Evolutionary conservation across 35 echinoderm and acorn worm species (phyloP).

Genomic region (Heliocidaris tuberculata): DNA sequence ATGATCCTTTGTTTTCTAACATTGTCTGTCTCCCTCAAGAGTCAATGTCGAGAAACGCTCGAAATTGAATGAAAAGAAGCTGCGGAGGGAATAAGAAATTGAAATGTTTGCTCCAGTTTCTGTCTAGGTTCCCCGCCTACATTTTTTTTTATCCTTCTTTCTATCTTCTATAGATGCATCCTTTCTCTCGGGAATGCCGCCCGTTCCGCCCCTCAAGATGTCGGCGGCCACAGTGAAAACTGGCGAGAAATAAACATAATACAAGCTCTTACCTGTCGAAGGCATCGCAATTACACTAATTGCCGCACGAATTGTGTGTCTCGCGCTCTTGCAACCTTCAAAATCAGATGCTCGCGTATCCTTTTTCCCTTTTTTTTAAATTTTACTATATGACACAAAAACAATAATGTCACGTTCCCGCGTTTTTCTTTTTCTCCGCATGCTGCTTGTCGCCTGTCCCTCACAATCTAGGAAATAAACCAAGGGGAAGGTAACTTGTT

Average conservation of each 20-base stretch:
- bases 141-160: neutral
- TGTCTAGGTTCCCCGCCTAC: neutral
- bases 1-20: neutral
- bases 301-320: conserved; percentile 46
- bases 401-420: conserved; percentile 32
- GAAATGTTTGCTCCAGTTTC: conserved; percentile 46
- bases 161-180: neutral
- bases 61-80: neutral
- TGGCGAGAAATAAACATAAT: conserved; percentile 22
- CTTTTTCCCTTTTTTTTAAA: neutral
- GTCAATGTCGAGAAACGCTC: neutral
- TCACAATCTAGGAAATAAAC: neutral
- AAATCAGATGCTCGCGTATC: conserved; percentile 17
- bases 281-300: conserved; percentile 42
- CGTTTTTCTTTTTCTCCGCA: neutral
- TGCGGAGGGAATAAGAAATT: conserved; percentile 24
- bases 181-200: neutral
- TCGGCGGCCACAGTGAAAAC: neutral
- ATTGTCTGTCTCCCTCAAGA: conserved; percentile 8
- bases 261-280: conserved; percentile 29
- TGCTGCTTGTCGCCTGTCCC: neutral
- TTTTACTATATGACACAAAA: conserved; percentile 25
- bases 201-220: neutral
- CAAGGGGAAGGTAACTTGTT: neutral
- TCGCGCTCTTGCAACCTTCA: conserved; percentile 23